Base-by-base conservation (phyloP, 92 coral and sea anemone genomes). In the Epizoanthus illoricatus region DNA sequence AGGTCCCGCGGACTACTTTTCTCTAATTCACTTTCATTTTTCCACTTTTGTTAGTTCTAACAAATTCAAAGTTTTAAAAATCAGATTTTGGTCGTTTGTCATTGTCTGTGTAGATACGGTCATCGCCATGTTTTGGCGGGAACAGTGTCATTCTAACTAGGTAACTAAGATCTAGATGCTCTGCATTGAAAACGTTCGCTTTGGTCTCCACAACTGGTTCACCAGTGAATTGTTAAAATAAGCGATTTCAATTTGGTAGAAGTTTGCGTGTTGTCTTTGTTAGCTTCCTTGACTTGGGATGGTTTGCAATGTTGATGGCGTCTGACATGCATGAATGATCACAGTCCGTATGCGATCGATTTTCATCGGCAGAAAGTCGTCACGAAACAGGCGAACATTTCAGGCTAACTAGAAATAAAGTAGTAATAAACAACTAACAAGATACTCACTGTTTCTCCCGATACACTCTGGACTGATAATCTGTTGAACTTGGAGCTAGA, bases 381-480 rank as follows among this genome's bases (percentile, higher is more conserved):
- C 12, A 49, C 55, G 55, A 8, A 49, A 49, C 0, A 2, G 2
- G 55, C 55, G 11, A 49, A 49, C 11, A 49, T 49, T 49, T 49
- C 55, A 49, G 55, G 55, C 55, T 49, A 9, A 49, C 55, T 49
- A 13, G 11, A 49, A 63, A 45, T 62, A 41, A 62, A 76, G 12
- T 23, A 15, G 20, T n/a, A 43, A 33, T 54, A 40, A 39, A n/a
- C 40, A 36, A 21, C 21, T 15, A 49, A 49, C 55, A 24, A 66
- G 40, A 33, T 12, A 88, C 98, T 81, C 76, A 95, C 98, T 94
- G 97, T 71, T 91, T 95, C 80, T 95, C 98, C 79, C 71, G 80
- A 65, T 89, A 88, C 43, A 95, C 87, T 49, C 85, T 84, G 43
- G 91, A 89, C 64, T 93, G 95, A 61, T 92, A 90, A 67, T 93